Conservation (phyloP, 1,140 invertebrate genomes). For the Drosophila sp. region DNA sequence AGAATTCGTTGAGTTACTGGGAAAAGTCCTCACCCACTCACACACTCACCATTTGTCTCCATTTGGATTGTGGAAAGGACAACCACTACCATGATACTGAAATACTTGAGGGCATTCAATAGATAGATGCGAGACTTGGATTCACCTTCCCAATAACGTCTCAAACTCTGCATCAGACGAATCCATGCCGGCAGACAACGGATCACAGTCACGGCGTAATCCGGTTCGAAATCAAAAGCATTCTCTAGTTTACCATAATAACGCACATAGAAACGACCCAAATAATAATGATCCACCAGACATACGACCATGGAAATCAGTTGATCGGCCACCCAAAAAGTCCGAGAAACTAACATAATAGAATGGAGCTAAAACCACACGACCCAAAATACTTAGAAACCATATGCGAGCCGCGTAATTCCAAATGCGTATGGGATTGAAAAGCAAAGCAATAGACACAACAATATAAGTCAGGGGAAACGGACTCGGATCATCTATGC, state of each 20-base stretch:
- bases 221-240: conserved; percentile 36
- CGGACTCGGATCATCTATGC: conserved; percentile 84
- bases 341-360: conserved; percentile 94
- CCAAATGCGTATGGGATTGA: conserved; percentile 87
- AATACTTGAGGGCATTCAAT: conserved; percentile 93
- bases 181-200: conserved; percentile 92
- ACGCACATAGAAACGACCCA: conserved; percentile 44
- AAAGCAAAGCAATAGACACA: conserved; percentile 85
- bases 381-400: conserved; percentile 80
- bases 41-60: conserved; percentile 41
- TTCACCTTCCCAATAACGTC: conserved; percentile 86
- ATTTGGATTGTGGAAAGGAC: conserved; percentile 83
- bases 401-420: conserved; percentile 82
- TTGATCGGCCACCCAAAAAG: conserved; percentile 96
- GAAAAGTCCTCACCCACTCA: neutral
- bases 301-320: conserved; percentile 91
- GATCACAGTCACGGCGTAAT: conserved; percentile 85
- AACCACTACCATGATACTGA: conserved; percentile 89
- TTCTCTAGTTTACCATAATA: conserved; percentile 26
- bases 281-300: conserved; percentile 89
- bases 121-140: conserved; percentile 87
- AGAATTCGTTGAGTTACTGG: neutral
- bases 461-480: conserved; percentile 86
- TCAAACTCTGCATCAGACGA: conserved; percentile 91
- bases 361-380: conserved; percentile 91